Conservation (phyloP, 2,888 invertebrate species). For the Mactromeris polynyma region DNA sequence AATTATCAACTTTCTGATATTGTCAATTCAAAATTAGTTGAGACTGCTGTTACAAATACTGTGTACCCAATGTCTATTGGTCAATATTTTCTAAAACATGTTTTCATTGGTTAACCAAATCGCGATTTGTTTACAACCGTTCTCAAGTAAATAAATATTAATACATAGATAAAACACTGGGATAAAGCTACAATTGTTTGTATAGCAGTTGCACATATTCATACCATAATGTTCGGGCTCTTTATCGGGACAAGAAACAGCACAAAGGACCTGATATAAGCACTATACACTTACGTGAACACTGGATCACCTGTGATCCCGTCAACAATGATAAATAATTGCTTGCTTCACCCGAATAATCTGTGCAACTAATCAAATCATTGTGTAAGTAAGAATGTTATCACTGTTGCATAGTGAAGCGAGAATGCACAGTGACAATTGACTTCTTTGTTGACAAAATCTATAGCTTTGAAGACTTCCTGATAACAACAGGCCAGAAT, state of each 20-base stretch:
- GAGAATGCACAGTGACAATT: constrained; percentile 43
- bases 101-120: too few relatives aligned
- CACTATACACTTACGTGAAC: background rate
- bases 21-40: background rate
- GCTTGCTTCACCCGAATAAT: background rate
- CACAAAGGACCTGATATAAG: background rate
- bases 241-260: background rate
- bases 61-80: too few relatives aligned
- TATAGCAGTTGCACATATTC: background rate
- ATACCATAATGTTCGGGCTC: background rate
- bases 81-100: too few relatives aligned
- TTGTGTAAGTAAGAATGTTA: constrained; percentile 23
- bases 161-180: background rate
- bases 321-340: constrained; percentile 15
- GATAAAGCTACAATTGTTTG: background rate
- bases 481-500: constrained; percentile 16
- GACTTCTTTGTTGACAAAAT: constrained; percentile 53
- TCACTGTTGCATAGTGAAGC: constrained; percentile 33
- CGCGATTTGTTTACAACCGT: too few relatives aligned
- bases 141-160: background rate
- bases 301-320: background rate
- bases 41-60: background rate
- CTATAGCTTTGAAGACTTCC: background rate
- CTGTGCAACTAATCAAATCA: background rate
- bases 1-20: background rate